Percentiles rank a stretch among this genome's conserved stretches.
Conservation (phyloP, 2,888 invertebrate species). For the Rotaria macrura region DNA sequence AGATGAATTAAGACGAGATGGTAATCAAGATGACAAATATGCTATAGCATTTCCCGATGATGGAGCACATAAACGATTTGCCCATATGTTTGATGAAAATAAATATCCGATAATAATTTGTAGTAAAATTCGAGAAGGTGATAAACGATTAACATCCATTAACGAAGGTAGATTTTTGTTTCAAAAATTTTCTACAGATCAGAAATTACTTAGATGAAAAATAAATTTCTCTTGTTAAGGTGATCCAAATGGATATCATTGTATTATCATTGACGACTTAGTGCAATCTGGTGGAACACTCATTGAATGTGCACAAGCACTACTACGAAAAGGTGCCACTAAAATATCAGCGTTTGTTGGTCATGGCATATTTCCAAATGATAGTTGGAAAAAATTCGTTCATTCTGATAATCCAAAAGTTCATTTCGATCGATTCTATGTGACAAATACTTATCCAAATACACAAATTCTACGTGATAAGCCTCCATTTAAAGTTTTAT, state of each 20-base stretch:
- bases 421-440: slow-evolving; percentile 47
- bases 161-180: slow-evolving; percentile 48
- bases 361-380: slow-evolving; percentile 49
- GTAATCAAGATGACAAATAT: slow-evolving; percentile 37
- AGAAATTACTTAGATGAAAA: too few relatives aligned
- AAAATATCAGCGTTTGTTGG: slow-evolving; percentile 48
- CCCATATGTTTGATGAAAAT: slow-evolving; percentile 40
- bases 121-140: slow-evolving; percentile 45
- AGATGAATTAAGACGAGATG: slow-evolving; percentile 38
- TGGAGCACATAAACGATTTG: slow-evolving; percentile 49
- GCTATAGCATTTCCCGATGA: slow-evolving; percentile 50
- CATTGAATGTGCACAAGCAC: slow-evolving; percentile 47
- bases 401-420: slow-evolving; percentile 17
- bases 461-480: slow-evolving; percentile 42
- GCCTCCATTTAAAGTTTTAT: slow-evolving; percentile 46
- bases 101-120: slow-evolving; percentile 41
- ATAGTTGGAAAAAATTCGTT: slow-evolving; percentile 46
- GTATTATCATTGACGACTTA: slow-evolving; percentile 49
- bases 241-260: slow-evolving; percentile 44
- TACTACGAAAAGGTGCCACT: slow-evolving; percentile 42
- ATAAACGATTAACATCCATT: slow-evolving; percentile 44
- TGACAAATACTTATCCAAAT: slow-evolving; percentile 50
- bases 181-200: background rate
- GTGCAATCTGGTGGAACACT: slow-evolving; percentile 49
- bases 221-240: too few relatives aligned